These are phyloP conservation scores for Zoroaster sp. DNA, from an alignment of 53 echinoderm and acorn worm genomes.

Conservation along the genomic window DNA sequence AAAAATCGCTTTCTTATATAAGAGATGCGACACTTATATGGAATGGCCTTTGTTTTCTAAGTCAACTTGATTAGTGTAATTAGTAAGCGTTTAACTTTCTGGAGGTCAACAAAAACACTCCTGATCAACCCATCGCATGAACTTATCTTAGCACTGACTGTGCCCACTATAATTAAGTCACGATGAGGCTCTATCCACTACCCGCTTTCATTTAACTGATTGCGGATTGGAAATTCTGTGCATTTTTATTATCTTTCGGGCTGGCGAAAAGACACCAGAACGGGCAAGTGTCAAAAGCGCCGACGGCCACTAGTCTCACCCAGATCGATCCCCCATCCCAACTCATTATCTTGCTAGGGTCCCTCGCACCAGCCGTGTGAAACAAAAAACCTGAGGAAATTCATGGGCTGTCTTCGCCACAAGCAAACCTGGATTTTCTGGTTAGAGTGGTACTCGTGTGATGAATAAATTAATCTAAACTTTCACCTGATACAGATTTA, in stretches of 20 bases:
- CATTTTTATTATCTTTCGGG: neutral
- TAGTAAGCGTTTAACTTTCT: too few relatives aligned
- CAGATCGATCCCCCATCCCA: neutral
- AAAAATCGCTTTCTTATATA: too few relatives aligned
- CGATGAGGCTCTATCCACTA: too few relatives aligned
- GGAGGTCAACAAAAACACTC: too few relatives aligned
- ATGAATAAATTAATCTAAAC: neutral
- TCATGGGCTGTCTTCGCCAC: constrained; percentile 25
- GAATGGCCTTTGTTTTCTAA: too few relatives aligned
- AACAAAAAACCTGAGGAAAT: constrained; percentile 29
- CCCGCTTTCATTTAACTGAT: too few relatives aligned
- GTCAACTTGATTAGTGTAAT: too few relatives aligned
- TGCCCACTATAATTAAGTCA: too few relatives aligned
- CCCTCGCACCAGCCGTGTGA: neutral
- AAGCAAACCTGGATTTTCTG: neutral
- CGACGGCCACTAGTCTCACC: constrained; percentile 26
- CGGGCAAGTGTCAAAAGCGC: constrained; percentile 28
- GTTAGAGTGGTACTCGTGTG: neutral
- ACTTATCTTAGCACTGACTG: too few relatives aligned
- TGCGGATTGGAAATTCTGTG: too few relatives aligned
- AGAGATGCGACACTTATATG: too few relatives aligned
- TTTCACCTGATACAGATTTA: neutral
- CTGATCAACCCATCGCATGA: too few relatives aligned
- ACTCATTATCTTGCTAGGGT: neutral
- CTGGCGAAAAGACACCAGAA: neutral